Evolutionary conservation across 64 coral and sea anemone genomes (phyloP).

Genomic region (Montipora sp.): DNA sequence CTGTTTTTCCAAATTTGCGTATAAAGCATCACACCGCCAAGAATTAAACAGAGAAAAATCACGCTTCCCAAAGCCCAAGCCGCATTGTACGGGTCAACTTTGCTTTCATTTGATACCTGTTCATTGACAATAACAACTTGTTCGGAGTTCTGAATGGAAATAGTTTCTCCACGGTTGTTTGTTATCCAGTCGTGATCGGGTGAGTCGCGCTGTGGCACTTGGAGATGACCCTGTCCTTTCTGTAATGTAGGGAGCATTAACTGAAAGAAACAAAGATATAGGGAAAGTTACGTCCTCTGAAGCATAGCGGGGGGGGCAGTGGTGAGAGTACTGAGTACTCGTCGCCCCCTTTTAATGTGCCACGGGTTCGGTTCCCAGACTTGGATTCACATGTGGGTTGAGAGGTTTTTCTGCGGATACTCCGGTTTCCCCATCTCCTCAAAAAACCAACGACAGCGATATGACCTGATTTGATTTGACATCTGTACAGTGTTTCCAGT

Average conservation of each 20-base stretch:
- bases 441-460: too few relatives aligned
- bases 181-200: not conserved
- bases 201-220: not conserved
- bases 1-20: slow-evolving; percentile 89
- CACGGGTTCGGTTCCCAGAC: too few relatives aligned
- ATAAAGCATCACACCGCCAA: slow-evolving; percentile 78
- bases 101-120: slow-evolving; percentile 30
- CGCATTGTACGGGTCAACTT: slow-evolving; percentile 87
- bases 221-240: not conserved
- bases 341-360: too few relatives aligned
- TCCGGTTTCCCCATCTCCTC: too few relatives aligned
- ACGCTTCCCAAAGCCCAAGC: slow-evolving; percentile 94
- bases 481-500: too few relatives aligned
- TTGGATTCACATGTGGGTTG: too few relatives aligned
- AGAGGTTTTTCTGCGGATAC: too few relatives aligned
- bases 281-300: not conserved
- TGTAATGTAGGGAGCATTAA: not conserved
- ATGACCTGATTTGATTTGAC: too few relatives aligned
- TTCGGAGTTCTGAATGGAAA: slow-evolving; percentile 81
- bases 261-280: not conserved
- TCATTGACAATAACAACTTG: slow-evolving; percentile 69
- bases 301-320: too few relatives aligned
- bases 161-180: not conserved
- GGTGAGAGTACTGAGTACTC: too few relatives aligned
- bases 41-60: slow-evolving; percentile 81